Conservation (phyloP, 2,888 invertebrate genomes). For the Lasioglossum figueresi region DNA sequence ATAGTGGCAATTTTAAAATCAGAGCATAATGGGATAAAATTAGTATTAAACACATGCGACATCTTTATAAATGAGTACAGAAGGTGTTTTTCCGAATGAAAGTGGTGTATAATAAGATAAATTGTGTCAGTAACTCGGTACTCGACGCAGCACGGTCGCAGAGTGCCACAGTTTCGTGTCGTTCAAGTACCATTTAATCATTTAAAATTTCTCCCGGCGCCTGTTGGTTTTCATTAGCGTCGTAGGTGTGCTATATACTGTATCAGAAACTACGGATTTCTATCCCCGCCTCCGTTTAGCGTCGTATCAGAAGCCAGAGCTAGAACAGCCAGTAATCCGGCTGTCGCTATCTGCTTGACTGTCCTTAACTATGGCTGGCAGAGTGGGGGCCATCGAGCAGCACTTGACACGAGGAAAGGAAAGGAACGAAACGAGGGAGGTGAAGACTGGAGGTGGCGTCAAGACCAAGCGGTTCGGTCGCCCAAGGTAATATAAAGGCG, state of each 20-base stretch:
- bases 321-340: conserved; percentile 34
- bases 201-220: not conserved
- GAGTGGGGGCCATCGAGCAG: conserved; percentile 43
- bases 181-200: not conserved
- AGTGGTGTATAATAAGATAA: not conserved
- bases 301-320: conserved; percentile 15
- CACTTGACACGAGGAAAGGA: conserved; percentile 54
- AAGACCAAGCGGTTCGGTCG: conserved; percentile 66
- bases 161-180: not conserved
- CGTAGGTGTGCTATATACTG: not conserved
- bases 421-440: conserved; percentile 55
- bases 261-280: not conserved
- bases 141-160: not conserved
- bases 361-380: conserved; percentile 17
- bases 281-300: not conserved
- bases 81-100: not conserved
- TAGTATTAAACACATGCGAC: not conserved
- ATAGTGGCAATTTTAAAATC: not conserved
- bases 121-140: not conserved
- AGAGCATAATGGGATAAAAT: not conserved
- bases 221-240: not conserved
- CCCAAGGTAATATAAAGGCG: conserved; percentile 83
- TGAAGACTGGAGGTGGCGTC: conserved; percentile 41
- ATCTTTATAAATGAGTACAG: not conserved
- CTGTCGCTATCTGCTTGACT: conserved; percentile 57